These are phyloP conservation scores for Sarotherodon lohbergeri DNA, from an alignment of 2,113 vertebrate genomes.

Conservation along the genomic window DNA sequence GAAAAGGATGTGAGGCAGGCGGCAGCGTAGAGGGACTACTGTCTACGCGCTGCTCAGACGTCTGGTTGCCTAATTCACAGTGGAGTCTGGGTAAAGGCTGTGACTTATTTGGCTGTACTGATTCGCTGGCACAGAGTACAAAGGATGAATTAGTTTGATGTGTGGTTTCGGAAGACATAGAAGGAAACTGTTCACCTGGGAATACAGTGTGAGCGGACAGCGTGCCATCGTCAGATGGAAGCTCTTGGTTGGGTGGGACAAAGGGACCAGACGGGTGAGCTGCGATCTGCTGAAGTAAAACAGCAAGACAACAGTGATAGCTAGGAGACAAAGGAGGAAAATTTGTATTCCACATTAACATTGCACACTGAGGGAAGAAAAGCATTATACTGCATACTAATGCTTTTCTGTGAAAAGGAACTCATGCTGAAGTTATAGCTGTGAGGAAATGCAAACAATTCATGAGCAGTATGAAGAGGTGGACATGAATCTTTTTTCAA, in stretches of 20 bases:
- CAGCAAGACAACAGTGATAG: slow-evolving; percentile 36
- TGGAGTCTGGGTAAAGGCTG: slow-evolving; percentile 30
- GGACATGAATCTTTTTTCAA: background rate
- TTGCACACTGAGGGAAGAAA: slow-evolving; percentile 17
- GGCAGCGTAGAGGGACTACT: background rate
- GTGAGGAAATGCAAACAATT: slow-evolving; percentile 19
- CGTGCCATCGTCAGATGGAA: slow-evolving; percentile 25
- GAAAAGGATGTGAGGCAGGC: background rate
- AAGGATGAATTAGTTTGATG: slow-evolving; percentile 16
- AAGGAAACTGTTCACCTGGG: slow-evolving; percentile 25
- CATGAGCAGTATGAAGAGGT: background rate
- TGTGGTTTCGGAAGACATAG: slow-evolving; percentile 7
- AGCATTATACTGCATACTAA: slow-evolving; percentile 38
- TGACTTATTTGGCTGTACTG: slow-evolving; percentile 18
- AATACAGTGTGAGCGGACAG: slow-evolving; percentile 29
- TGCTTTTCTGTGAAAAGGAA: slow-evolving; percentile 42
- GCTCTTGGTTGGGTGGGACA: slow-evolving; percentile 35
- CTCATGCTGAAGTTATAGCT: slow-evolving; percentile 38
- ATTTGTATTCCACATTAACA: slow-evolving; percentile 1
- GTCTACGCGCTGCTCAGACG: slow-evolving; percentile 4
- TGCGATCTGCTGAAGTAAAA: slow-evolving; percentile 48
- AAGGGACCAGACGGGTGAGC: slow-evolving; percentile 21
- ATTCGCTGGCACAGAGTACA: slow-evolving; percentile 19
- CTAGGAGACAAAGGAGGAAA: background rate
- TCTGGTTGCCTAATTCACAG: slow-evolving; percentile 13